These are phyloP conservation scores for Drosophila ohnishii DNA, from an alignment of 1,140 invertebrate genomes.

Conservation along the genomic window DNA sequence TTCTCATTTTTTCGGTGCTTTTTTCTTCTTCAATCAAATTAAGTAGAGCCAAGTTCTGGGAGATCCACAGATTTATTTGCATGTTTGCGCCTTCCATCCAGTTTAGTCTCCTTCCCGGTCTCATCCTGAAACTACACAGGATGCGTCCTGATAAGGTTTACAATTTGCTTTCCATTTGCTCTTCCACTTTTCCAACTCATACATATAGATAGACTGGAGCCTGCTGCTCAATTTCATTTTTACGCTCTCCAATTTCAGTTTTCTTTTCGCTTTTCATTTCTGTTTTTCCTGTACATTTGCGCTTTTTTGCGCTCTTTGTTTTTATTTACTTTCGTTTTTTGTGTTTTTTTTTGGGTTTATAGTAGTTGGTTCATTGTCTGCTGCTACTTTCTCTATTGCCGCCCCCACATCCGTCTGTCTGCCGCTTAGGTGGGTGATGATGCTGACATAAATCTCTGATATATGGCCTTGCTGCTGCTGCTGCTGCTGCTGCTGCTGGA, in stretches of 20 bases:
- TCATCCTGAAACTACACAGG: slow-evolving; percentile 24
- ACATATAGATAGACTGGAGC: slow-evolving; percentile 34
- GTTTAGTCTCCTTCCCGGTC: slow-evolving; percentile 19
- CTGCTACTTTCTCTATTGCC: slow-evolving; percentile 8
- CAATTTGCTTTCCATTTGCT: slow-evolving; percentile 42
- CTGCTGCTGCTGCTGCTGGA: slow-evolving; percentile 41
- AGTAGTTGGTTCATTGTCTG: slow-evolving; percentile 38
- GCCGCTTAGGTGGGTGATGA: slow-evolving; percentile 48
- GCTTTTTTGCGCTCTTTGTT: slow-evolving; percentile 18
- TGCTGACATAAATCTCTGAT: slow-evolving; percentile 79
- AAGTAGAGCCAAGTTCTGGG: slow-evolving; percentile 45
- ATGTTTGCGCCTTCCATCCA: slow-evolving; percentile 34
- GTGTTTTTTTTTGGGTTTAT: slow-evolving; percentile 13
- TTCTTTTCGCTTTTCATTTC: slow-evolving; percentile 50
- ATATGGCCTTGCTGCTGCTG: slow-evolving; percentile 61
- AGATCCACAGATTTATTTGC: slow-evolving; percentile 47
- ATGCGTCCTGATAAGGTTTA: slow-evolving; percentile 48
- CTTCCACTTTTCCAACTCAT: slow-evolving; percentile 18
- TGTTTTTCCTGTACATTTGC: slow-evolving; percentile 28
- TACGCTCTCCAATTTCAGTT: slow-evolving; percentile 54
- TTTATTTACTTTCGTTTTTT: slow-evolving; percentile 39
- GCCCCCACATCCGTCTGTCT: slow-evolving; percentile 4
- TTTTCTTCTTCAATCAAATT: slow-evolving; percentile 40
- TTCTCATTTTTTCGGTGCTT: not conserved
- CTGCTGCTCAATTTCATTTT: slow-evolving; percentile 77